Base-by-base conservation (phyloP, 2,888 invertebrate species). In the Drosophila kambysellisi region DNA sequence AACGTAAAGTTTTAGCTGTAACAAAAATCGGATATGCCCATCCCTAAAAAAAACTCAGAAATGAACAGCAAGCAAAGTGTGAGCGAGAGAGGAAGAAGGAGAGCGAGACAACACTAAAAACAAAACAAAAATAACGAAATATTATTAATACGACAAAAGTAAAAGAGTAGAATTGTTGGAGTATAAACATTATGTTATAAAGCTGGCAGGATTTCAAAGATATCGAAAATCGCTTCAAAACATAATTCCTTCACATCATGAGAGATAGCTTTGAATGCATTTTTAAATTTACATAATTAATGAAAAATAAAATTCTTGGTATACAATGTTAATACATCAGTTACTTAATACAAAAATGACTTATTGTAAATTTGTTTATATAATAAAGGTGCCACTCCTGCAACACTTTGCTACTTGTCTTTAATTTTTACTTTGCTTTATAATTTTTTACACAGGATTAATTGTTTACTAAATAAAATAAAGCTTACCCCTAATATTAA, bases 1-100 rank as follows among this genome's bases (percentile, higher is more conserved):
- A 70, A 72, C 79, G 79, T 73, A 69, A 83, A 81, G 79, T 85
- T 81, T 82, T 78, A 85, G 88, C 83, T 88, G 83, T 88, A 84
- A 81, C 89, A 76, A 85, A 88, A 89, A 88, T 91, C 91, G 90
- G 86, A 91, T 90, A 85, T 90, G 91, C 91, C 91, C 90, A 91
- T 91, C 91, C 92, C 89, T 85, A 90, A 46, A 46, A 90, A 89
- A 87, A 87, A 76, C 81, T 77, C 78, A 77, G 60, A 75, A 67
- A 48, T 52, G 33, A 56, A 62, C 54, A 71, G 56, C 53, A 50
- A 65, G 62, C 30, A 25, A 25, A 15, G 46, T 46, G 46, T 2
- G 8, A 15, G 35, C 57, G 57, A 17, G 59, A 29, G 7, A 33
- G 6, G 11, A 25, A 20, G 4, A 33, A n/a, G 15, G 15, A 54